Conservation (phyloP, 2,797 vertebrate genomes). For the Cyclopterus lumpus region DNA sequence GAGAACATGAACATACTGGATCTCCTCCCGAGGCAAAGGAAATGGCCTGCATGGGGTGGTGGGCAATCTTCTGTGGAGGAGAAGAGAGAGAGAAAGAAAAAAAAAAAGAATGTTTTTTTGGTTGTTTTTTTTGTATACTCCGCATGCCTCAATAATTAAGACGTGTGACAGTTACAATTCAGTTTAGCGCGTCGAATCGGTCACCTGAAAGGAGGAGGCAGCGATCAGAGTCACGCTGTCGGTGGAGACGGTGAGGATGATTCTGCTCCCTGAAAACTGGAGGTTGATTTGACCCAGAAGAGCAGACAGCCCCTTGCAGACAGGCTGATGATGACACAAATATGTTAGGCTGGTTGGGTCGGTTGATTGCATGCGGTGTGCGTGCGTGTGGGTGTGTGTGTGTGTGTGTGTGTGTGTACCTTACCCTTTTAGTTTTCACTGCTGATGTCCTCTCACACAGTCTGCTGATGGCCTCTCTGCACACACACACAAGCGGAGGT, state of each 20-base stretch:
- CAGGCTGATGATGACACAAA: slow-evolving; percentile 80
- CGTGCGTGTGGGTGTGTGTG: slow-evolving; percentile 15
- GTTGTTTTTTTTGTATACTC: background rate
- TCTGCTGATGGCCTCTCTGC: slow-evolving; percentile 94
- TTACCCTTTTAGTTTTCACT: slow-evolving; percentile 89
- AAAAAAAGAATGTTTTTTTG: no score
- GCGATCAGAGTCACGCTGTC: slow-evolving; percentile 88
- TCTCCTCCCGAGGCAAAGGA: slow-evolving; percentile 98
- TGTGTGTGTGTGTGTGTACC: background rate
- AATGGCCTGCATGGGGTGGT: slow-evolving; percentile 95
- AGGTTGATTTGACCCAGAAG: slow-evolving; percentile 93
- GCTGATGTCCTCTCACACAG: slow-evolving; percentile 88
- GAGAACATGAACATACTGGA: slow-evolving; percentile 85
- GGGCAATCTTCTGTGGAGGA: slow-evolving; percentile 89
- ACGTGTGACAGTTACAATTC: background rate
- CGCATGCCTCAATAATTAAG: background rate
- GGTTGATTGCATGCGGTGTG: slow-evolving; percentile 17
- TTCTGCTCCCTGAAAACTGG: slow-evolving; percentile 91
- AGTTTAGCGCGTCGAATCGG: slow-evolving; percentile 9
- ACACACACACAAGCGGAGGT: slow-evolving; percentile 46
- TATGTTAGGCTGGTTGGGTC: slow-evolving; percentile 4
- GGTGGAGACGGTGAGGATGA: slow-evolving; percentile 90
- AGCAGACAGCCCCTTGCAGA: slow-evolving; percentile 85
- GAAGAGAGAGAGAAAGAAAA: slow-evolving; percentile 48
- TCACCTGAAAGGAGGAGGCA: slow-evolving; percentile 89